phyloP scores from a whole-genome alignment of 2,888 invertebrate species.

The Oasisia sp. region DNA sequence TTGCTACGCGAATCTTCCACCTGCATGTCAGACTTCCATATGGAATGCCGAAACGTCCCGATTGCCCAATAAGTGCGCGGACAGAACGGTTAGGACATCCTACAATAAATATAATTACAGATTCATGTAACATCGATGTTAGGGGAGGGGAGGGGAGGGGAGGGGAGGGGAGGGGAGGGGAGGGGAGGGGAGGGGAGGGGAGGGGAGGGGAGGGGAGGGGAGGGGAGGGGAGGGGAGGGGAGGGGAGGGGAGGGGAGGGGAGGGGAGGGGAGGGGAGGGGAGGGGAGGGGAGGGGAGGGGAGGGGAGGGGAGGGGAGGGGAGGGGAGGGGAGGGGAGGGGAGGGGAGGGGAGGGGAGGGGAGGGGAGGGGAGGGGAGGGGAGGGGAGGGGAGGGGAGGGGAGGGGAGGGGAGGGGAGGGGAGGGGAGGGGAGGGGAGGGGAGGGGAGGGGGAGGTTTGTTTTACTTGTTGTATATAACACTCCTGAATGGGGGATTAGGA shows the following conservation, averaged over 20 bases:
- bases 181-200: too few relatives aligned
- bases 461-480: too few relatives aligned
- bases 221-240: too few relatives aligned
- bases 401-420: not conserved
- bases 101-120: not conserved
- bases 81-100: not conserved
- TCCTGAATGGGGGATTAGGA: too few relatives aligned
- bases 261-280: not conserved
- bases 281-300: not conserved
- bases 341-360: not conserved
- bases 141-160: too few relatives aligned
- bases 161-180: too few relatives aligned
- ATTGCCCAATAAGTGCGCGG: not conserved
- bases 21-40: not conserved
- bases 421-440: not conserved
- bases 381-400: not conserved
- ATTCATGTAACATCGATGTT: not conserved
- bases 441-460: not conserved
- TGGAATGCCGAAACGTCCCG: not conserved
- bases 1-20: slow-evolving; percentile 7
- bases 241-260: too few relatives aligned
- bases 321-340: not conserved
- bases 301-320: not conserved
- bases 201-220: too few relatives aligned
- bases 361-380: not conserved